Conservation (phyloP, 2,888 invertebrate species). For the Rhogogaster chlorosoma region DNA sequence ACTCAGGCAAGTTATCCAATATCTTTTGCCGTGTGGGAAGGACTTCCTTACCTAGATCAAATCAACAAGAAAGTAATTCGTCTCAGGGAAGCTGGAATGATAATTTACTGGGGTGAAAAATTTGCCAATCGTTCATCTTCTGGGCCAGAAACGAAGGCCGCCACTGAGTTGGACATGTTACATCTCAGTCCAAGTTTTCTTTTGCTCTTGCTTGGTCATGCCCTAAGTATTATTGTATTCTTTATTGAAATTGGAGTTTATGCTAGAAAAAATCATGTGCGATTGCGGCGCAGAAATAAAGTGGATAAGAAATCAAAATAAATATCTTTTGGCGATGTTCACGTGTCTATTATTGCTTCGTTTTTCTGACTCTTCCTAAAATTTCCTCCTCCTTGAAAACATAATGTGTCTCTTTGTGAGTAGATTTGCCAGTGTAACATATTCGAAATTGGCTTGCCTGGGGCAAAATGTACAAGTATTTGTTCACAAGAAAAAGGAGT, state of each 20-base stretch:
- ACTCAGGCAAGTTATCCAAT: constrained; percentile 66
- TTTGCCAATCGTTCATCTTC: not conserved
- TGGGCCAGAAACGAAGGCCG: not conserved
- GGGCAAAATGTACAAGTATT: not conserved
- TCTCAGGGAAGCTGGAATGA: constrained; percentile 64
- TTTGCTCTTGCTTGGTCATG: constrained; percentile 63
- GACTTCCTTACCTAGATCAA: constrained; percentile 63
- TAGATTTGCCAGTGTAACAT: not conserved
- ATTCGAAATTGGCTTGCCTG: not conserved
- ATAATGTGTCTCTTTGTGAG: not conserved
- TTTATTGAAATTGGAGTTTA: constrained; percentile 59
- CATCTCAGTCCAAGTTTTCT: constrained; percentile 65
- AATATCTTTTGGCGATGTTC: not conserved
- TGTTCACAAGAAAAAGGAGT: not conserved
- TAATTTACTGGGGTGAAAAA: constrained; percentile 58
- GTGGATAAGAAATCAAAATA: not conserved
- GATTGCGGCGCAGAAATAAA: not conserved
- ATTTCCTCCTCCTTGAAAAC: not conserved
- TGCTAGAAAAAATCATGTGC: not conserved
- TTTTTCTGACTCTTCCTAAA: not conserved
- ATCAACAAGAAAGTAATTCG: constrained; percentile 62
- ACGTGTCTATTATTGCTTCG: not conserved
- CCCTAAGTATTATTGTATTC: constrained; percentile 54
- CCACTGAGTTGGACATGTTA: not conserved
- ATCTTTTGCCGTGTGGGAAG: constrained; percentile 66